Evolutionary conservation across 92 coral and sea anemone genomes (phyloP).

Genomic region (Epizoanthus ramosus): DNA sequence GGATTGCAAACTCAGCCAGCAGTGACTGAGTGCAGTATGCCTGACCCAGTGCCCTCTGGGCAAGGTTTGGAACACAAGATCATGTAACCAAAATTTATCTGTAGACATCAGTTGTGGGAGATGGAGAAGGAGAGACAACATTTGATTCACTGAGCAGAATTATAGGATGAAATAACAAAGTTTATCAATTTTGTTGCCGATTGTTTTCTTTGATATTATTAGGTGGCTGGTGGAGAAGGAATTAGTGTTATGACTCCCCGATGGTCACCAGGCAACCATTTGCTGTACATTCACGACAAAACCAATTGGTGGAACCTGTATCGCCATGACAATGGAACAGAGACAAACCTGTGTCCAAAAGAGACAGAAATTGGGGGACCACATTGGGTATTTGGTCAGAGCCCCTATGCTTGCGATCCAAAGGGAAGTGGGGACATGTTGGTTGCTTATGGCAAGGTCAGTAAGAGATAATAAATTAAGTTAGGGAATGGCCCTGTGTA

Average conservation of each 20-base stretch:
- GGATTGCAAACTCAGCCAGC: no score
- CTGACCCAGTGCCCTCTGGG: no score
- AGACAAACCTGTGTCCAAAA: conserved; percentile 73
- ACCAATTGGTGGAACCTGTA: conserved; percentile 99
- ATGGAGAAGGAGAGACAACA: no score
- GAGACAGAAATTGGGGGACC: conserved; percentile 83
- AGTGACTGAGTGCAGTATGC: no score
- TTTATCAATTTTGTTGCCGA: not conserved
- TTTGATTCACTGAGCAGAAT: no score
- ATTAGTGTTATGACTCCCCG: conserved; percentile 83
- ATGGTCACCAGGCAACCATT: conserved; percentile 84
- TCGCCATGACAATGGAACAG: conserved; percentile 71
- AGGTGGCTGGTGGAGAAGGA: conserved; percentile 78
- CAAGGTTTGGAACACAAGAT: no score
- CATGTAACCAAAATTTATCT: no score
- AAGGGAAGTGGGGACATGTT: conserved; percentile 66
- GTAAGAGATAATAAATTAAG: not conserved
- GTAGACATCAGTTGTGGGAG: no score
- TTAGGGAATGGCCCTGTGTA: no score
- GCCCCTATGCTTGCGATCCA: conserved; percentile 79
- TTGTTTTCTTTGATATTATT: not conserved
- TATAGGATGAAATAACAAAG: no score
- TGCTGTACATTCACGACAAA: conserved; percentile 82
- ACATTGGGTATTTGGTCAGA: conserved; percentile 81
- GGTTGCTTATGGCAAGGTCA: conserved; percentile 74